phyloP scores from a whole-genome alignment of 2,888 invertebrate genomes.

The Salpingus planirostris region DNA sequence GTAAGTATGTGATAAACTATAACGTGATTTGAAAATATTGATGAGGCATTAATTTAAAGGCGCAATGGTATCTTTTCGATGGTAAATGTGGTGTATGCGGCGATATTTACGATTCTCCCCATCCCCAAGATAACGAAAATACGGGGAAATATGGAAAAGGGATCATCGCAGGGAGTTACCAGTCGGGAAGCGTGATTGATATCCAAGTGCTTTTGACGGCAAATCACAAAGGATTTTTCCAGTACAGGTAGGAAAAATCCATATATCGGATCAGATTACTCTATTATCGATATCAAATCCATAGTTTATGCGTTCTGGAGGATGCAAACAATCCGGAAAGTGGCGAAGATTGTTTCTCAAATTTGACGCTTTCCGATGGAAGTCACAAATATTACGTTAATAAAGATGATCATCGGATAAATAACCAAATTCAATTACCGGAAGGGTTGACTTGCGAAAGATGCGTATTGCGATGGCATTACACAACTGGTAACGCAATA shows the following conservation, averaged over 20 bases:
- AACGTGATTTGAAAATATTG: too few relatives aligned
- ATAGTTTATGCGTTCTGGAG: slow-evolving; percentile 43
- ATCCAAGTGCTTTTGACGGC: slow-evolving; percentile 30
- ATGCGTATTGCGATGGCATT: slow-evolving; percentile 44
- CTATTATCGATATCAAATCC: too few relatives aligned
- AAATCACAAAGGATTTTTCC: slow-evolving; percentile 32
- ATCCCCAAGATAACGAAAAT: slow-evolving; percentile 34
- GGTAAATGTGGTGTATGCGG: slow-evolving; percentile 39
- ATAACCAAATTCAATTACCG: slow-evolving; percentile 33
- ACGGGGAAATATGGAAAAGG: slow-evolving; percentile 38
- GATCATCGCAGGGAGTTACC: slow-evolving; percentile 31
- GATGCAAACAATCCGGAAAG: slow-evolving; percentile 36
- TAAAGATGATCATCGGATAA: slow-evolving; percentile 18
- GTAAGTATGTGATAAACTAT: slow-evolving; percentile 2
- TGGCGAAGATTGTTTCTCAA: slow-evolving; percentile 45
- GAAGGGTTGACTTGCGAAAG: slow-evolving; percentile 35
- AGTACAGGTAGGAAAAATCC: slow-evolving; percentile 20
- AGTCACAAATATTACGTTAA: slow-evolving; percentile 25
- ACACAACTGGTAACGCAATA: slow-evolving; percentile 29
- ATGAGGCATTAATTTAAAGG: too few relatives aligned
- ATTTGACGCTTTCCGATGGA: slow-evolving; percentile 26
- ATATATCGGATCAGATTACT: too few relatives aligned
- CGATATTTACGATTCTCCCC: slow-evolving; percentile 27
- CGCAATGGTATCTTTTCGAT: slow-evolving; percentile 6
- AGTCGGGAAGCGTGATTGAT: slow-evolving; percentile 24